Conservation (phyloP, 2,113 vertebrate species). For the Piprites chloris region DNA sequence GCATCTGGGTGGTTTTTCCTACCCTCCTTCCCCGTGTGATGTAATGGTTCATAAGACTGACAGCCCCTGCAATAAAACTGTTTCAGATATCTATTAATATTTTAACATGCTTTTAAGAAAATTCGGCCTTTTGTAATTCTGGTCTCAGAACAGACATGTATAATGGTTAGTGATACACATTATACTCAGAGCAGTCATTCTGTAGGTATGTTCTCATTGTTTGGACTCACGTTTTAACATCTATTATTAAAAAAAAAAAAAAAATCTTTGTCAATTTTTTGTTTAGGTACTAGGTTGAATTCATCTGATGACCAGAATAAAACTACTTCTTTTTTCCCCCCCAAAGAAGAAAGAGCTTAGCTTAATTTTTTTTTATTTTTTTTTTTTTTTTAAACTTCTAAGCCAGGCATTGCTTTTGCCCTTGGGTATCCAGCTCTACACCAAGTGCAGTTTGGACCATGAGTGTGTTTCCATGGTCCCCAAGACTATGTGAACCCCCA, state of each 20-base stretch:
- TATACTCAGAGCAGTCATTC: constrained; percentile 37
- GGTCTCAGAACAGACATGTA: constrained; percentile 71
- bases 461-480: background rate
- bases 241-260: constrained; percentile 67
- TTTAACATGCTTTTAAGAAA: constrained; percentile 88
- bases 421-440: background rate
- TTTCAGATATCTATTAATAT: constrained; percentile 84
- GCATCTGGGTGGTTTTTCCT: background rate
- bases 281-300: constrained; percentile 24
- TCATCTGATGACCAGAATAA: background rate
- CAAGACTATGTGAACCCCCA: background rate
- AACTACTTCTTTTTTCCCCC: background rate
- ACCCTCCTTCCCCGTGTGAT: constrained; percentile 55
- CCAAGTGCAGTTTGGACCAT: rapidly evolving
- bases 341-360: background rate
- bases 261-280: constrained; percentile 38
- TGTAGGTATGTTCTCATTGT: constrained; percentile 55
- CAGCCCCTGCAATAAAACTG: constrained; percentile 66
- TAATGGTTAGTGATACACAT: constrained; percentile 70
- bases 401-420: background rate
- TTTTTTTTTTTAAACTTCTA: too few relatives aligned
- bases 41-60: constrained; percentile 69
- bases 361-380: background rate
- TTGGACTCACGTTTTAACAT: constrained; percentile 62
- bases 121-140: constrained; percentile 74